Evolutionary conservation across 1,140 invertebrate genomes (phyloP).

Genomic region (Euschistus heros): DNA sequence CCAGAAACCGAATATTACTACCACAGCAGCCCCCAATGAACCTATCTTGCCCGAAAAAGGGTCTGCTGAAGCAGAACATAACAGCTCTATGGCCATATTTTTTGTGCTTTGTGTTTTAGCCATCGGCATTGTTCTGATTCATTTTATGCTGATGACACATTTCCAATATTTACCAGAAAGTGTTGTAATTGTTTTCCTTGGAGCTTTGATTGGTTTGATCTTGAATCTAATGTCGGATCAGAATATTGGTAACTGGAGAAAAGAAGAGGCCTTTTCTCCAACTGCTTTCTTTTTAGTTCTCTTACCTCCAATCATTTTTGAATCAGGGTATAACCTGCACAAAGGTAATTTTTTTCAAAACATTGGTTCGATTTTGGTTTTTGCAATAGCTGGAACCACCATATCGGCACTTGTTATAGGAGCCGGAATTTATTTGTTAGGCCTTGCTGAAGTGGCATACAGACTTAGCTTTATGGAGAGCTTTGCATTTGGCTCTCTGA

Average conservation of each 20-base stretch:
- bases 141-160: slow-evolving; percentile 87
- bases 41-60: slow-evolving; percentile 71
- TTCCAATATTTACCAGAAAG: slow-evolving; percentile 96
- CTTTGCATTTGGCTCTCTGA: slow-evolving; percentile 95
- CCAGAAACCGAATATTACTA: slow-evolving; percentile 22
- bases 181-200: slow-evolving; percentile 92
- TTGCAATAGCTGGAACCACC: slow-evolving; percentile 92
- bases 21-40: slow-evolving; percentile 50
- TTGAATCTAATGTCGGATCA: slow-evolving; percentile 83
- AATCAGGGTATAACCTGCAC: slow-evolving; percentile 96
- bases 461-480: slow-evolving; percentile 87
- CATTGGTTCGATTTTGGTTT: slow-evolving; percentile 86
- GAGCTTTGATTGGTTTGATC: slow-evolving; percentile 81
- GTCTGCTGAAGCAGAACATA: slow-evolving; percentile 87
- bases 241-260: slow-evolving; percentile 86
- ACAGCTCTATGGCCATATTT: slow-evolving; percentile 92
- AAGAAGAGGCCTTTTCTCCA: slow-evolving; percentile 93
- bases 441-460: slow-evolving; percentile 81
- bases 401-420: slow-evolving; percentile 92
- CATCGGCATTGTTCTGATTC: slow-evolving; percentile 85
- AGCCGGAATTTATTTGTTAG: slow-evolving; percentile 87
- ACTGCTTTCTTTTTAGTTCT: slow-evolving; percentile 95
- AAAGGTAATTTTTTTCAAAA: slow-evolving; percentile 99
- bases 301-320: slow-evolving; percentile 97
- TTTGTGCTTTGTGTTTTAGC: slow-evolving; percentile 89